A percentile compares a stretch with the other conserved stretches of the same genome.
Evolutionary conservation across 1,140 invertebrate species (phyloP).

Genomic region (Lasaia peninsularis): DNA sequence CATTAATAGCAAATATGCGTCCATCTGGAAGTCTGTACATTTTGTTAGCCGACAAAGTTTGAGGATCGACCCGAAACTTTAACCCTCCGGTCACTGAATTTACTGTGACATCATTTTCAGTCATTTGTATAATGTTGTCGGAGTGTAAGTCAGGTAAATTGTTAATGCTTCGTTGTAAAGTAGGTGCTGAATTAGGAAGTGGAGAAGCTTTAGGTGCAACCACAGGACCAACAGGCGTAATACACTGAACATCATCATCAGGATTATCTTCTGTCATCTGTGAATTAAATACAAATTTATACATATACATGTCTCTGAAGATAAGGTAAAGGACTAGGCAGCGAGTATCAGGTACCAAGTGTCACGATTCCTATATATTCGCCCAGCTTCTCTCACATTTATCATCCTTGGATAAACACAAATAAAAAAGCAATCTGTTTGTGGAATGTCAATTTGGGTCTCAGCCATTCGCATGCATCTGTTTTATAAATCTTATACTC

Average conservation of each 20-base stretch:
- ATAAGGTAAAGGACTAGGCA: too few relatives aligned
- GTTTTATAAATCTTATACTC: too few relatives aligned
- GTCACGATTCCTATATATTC: too few relatives aligned
- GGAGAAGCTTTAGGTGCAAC: conserved; percentile 20
- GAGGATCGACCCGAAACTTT: conserved; percentile 72
- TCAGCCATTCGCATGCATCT: too few relatives aligned
- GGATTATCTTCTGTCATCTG: conserved; percentile 58
- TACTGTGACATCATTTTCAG: conserved; percentile 71
- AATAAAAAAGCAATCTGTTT: too few relatives aligned
- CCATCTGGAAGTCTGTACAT: conserved; percentile 74
- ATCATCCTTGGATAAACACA: too few relatives aligned
- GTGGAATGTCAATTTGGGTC: too few relatives aligned
- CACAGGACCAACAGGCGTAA: conserved; percentile 55
- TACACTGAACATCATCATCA: conserved; percentile 73
- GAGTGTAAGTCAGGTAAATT: conserved; percentile 33
- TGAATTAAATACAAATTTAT: conserved; percentile 17
- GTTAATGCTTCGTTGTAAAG: conserved; percentile 7
- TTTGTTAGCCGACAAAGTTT: conserved; percentile 71
- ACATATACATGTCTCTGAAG: too few relatives aligned
- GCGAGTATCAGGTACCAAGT: too few relatives aligned
- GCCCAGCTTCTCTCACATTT: too few relatives aligned
- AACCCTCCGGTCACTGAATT: conserved; percentile 66
- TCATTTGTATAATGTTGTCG: conserved; percentile 73
- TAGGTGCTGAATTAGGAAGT: conserved; percentile 20
- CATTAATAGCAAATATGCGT: conserved; percentile 71